Conservation (phyloP, 1,140 invertebrate species). For the Trinorchestia longiramus region DNA sequence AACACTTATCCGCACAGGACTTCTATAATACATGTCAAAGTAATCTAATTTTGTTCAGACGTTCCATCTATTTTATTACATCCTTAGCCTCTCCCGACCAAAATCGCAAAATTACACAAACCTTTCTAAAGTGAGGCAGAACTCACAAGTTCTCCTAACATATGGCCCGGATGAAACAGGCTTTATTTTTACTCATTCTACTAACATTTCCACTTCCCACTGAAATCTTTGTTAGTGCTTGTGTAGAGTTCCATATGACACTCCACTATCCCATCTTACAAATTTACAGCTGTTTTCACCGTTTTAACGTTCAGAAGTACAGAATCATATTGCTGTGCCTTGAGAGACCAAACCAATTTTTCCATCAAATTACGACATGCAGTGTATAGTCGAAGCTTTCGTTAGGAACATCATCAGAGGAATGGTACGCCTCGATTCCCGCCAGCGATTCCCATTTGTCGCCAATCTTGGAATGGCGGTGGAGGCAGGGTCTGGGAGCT, state of each 20-base stretch:
- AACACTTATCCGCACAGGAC: background rate
- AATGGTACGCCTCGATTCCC: background rate
- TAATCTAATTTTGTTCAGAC: background rate
- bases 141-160: background rate
- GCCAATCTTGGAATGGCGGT: constrained; percentile 28
- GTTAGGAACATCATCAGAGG: background rate
- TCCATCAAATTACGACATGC: background rate
- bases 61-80: background rate
- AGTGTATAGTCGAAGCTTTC: background rate
- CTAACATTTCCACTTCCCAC: too few species aligned
- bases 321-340: background rate
- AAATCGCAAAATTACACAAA: background rate
- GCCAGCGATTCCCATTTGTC: constrained; percentile 41
- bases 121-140: background rate
- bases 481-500: background rate
- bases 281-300: background rate
- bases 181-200: background rate
- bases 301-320: background rate
- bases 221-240: too few species aligned
- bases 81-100: background rate
- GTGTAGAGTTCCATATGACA: background rate
- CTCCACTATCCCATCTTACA: background rate
- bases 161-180: background rate
- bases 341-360: background rate
- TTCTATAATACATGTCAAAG: background rate